Base-by-base conservation (phyloP, 2,797 vertebrate genomes). In the Lagorchestes hirsutus region DNA sequence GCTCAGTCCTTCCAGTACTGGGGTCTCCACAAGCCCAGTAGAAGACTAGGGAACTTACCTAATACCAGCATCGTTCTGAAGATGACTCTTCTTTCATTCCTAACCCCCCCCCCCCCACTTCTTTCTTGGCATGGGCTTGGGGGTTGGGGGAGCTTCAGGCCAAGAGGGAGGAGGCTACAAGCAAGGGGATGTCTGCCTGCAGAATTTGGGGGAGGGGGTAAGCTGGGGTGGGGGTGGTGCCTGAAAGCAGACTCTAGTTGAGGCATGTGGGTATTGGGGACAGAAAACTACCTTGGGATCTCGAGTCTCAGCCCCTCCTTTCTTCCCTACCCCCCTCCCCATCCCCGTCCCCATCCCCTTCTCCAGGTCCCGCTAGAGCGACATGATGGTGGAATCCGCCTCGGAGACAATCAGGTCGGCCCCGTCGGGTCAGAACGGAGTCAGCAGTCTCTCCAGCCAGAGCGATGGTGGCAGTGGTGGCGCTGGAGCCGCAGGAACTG, bases 311-410 rank as follows among this genome's bases (percentile, higher is more conserved):
- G 58, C 74, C 55, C 93, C 55, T 55, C 90, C 55, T 0, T 1
- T 28, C 67, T 54, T 24, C 54, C 55, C 91, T 92, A 0, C 2
- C 16, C 93, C 97, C 97, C 96, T 93, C 92, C 93, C 94, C 95
- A 93, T 95, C 87, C 90, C 16, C 1, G 18, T 0, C 57, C 93
- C 96, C 93, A 95, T 95, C 91, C 91, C 94, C 95, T 91, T 27
- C 82, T 94, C 91, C 54, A 99, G 99, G 98, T 98, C 98, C 98
- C 62, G 93, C 97, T 98, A 98, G 98, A 98, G 97, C 98, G 99
- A 99, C 99, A 99, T 99, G 99, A 99, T 99, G 99, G 99, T 99
- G 99, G 99, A 99, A 99, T 99, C 99, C 55, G 99, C 99, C 98
- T 99, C 99, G 96, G 99, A 99, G 99, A 99, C 99, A 99, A 99